These are phyloP conservation scores for Cosmopolites sordidus DNA, from an alignment of 2,888 invertebrate genomes.

Conservation along the genomic window DNA sequence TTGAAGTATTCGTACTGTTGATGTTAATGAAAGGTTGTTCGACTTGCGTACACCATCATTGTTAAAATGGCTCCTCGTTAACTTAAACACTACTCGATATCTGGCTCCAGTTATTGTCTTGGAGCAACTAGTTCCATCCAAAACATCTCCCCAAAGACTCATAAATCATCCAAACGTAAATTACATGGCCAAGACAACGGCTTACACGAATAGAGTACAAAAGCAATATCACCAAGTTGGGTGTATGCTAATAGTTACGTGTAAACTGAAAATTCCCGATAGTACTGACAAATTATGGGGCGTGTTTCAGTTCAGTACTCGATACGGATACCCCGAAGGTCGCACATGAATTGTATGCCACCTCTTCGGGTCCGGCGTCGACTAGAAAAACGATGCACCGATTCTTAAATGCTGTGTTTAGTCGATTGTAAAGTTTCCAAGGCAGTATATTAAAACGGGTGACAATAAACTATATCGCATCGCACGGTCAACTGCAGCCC, in stretches of 20 bases:
- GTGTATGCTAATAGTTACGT: constrained; percentile 14
- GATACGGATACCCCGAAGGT: constrained; percentile 15
- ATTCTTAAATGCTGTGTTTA: constrained; percentile 19
- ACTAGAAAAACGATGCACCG: constrained; percentile 14
- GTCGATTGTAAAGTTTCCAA: constrained; percentile 26
- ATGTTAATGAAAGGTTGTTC: no score
- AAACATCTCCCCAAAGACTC: no score
- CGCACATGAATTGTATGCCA: constrained; percentile 15
- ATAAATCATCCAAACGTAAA: no score
- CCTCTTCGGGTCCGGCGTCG: constrained; percentile 8
- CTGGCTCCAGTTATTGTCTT: no score
- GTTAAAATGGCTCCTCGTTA: no score
- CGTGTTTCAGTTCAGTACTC: constrained; percentile 11
- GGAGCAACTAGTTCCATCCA: no score
- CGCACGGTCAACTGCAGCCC: constrained; percentile 22
- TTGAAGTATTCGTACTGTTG: no score
- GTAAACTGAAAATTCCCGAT: constrained; percentile 7
- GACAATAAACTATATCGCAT: constrained; percentile 27
- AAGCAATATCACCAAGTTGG: no score
- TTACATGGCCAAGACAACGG: no score
- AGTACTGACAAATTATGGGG: constrained; percentile 17
- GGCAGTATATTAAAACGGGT: constrained; percentile 22
- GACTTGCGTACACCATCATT: no score
- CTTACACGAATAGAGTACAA: no score
- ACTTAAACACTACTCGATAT: no score